These are phyloP conservation scores for Limnephilus lunatus DNA, from an alignment of 2,888 invertebrate species.

Conservation along the genomic window DNA sequence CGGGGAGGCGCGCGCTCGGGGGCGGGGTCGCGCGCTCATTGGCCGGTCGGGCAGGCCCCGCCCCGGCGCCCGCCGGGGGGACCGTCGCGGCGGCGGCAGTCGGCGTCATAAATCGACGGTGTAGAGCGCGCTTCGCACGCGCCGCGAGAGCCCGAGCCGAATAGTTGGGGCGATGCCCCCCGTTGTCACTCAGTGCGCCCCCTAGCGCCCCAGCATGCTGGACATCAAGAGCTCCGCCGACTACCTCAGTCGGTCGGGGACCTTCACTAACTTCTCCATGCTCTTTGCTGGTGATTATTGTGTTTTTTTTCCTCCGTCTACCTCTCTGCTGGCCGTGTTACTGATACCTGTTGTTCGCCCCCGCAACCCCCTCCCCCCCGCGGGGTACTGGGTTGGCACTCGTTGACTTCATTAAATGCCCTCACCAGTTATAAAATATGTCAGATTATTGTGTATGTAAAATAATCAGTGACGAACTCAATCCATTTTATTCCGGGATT, in stretches of 20 bases:
- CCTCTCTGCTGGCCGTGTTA: not conserved
- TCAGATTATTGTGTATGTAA: not conserved
- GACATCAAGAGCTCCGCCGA: conserved; percentile 95
- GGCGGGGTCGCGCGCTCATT: conserved; percentile 68
- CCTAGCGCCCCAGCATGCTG: conserved; percentile 79
- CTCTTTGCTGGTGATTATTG: conserved; percentile 86
- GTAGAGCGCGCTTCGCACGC: conserved; percentile 61
- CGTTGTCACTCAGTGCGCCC: conserved; percentile 49
- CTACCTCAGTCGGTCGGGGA: conserved; percentile 93
- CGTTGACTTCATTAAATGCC: conserved; percentile 7
- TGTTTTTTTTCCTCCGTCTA: not conserved
- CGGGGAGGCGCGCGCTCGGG: conserved; percentile 68
- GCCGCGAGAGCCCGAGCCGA: conserved; percentile 70
- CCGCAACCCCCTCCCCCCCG: not conserved
- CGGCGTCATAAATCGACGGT: conserved; percentile 58
- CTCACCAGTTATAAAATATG: not conserved
- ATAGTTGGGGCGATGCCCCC: conserved; percentile 69
- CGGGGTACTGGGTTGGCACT: not conserved
- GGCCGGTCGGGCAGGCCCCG: conserved; percentile 67
- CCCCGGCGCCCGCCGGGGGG: conserved; percentile 67
- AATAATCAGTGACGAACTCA: not conserved
- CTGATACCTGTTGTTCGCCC: conserved; percentile 37
- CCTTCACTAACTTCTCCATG: conserved; percentile 97
- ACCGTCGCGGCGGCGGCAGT: conserved; percentile 62
- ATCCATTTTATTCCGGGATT: not conserved